These are phyloP conservation scores for Heterochromis multidens DNA, from an alignment of 2,113 vertebrate genomes.

Conservation along the genomic window DNA sequence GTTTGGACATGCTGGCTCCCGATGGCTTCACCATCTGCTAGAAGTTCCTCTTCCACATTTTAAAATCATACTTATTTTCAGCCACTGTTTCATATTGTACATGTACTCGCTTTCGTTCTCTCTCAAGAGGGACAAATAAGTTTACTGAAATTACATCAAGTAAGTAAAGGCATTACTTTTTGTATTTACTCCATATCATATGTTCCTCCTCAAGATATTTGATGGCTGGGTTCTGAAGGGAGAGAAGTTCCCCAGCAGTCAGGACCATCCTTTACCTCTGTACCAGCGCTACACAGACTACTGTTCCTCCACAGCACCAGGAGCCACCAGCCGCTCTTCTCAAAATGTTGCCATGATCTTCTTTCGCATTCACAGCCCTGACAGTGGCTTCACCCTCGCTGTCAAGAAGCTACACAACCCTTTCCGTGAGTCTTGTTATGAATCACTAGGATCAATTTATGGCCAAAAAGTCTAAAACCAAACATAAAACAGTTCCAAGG, in stretches of 20 bases:
- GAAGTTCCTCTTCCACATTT: background rate
- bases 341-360: slow-evolving; percentile 97
- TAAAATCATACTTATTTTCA: background rate
- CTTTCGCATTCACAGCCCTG: slow-evolving; percentile 84
- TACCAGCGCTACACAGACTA: slow-evolving; percentile 86
- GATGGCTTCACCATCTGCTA: background rate
- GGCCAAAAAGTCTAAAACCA: background rate
- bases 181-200: background rate
- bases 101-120: background rate
- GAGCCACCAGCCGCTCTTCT: slow-evolving; percentile 79
- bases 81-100: background rate
- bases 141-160: background rate
- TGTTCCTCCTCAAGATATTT: slow-evolving; percentile 73
- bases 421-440: slow-evolving; percentile 83
- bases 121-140: background rate
- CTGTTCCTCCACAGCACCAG: slow-evolving; percentile 76
- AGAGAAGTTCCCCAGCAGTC: slow-evolving; percentile 90
- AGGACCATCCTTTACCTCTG: slow-evolving; percentile 85
- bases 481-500: background rate
- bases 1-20: background rate
- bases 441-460: background rate
- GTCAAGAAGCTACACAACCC: slow-evolving; percentile 84
- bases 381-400: slow-evolving; percentile 86
- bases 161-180: background rate
- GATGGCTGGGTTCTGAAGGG: slow-evolving; percentile 97